Percentiles rank a stretch among this genome's conserved stretches.
phyloP scores from a whole-genome alignment of 2,888 invertebrate species.

The Dascillus cervinus region DNA sequence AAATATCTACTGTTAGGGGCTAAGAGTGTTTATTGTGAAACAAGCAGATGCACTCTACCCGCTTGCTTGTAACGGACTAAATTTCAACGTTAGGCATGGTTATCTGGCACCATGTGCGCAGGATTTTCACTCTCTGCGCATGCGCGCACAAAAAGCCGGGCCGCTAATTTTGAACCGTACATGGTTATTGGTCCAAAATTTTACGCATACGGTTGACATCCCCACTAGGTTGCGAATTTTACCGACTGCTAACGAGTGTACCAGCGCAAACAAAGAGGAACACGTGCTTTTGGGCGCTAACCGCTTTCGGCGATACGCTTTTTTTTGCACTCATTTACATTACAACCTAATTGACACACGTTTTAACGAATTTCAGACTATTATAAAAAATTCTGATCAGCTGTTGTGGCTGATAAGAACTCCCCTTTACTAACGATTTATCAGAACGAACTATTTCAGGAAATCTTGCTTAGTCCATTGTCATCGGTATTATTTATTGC shows the following conservation, averaged over 20 bases:
- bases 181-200: constrained; percentile 19
- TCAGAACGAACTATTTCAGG: no score
- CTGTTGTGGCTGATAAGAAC: no score
- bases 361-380: no score
- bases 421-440: no score
- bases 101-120: constrained; percentile 39
- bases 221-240: constrained; percentile 3
- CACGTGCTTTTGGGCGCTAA: constrained; percentile 22
- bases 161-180: constrained; percentile 28
- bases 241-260: constrained; percentile 8
- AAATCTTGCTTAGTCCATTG: no score
- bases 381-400: no score
- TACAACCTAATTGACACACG: no score
- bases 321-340: no score
- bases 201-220: constrained; percentile 13
- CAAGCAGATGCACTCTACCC: constrained; percentile 36
- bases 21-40: constrained; percentile 31
- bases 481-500: no score
- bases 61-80: constrained; percentile 43
- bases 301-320: no score
- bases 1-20: constrained; percentile 32
- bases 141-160: constrained; percentile 43
- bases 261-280: constrained; percentile 17
- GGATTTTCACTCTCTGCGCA: constrained; percentile 36
- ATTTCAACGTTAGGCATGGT: constrained; percentile 30